phyloP scores from a whole-genome alignment of 1,140 invertebrate genomes.

The Trachymyrmex cornetzi region DNA sequence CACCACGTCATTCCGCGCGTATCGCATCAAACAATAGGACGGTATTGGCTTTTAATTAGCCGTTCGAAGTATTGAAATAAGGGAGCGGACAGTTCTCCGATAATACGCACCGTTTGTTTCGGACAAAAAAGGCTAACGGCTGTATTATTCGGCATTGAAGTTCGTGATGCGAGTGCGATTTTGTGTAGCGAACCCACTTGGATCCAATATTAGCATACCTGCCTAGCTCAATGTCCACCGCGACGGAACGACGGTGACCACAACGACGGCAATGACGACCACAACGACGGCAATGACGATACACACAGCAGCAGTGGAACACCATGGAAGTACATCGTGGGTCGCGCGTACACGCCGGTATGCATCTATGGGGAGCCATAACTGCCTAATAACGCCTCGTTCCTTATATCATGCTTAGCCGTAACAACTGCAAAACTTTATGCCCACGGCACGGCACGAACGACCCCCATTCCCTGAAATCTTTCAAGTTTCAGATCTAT shows the following conservation, averaged over 20 bases:
- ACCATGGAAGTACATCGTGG: slow-evolving; percentile 40
- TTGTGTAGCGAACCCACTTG: slow-evolving; percentile 83
- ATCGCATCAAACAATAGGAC: slow-evolving; percentile 25
- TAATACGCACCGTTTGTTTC: slow-evolving; percentile 34
- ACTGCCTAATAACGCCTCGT: slow-evolving; percentile 84
- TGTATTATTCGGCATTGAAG: slow-evolving; percentile 84
- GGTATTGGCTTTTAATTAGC: slow-evolving; percentile 58
- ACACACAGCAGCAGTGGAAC: slow-evolving; percentile 16
- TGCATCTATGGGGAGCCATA: slow-evolving; percentile 84
- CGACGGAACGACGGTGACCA: neutral
- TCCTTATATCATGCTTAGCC: slow-evolving; percentile 81
- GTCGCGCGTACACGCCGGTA: slow-evolving; percentile 71
- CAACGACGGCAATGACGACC: neutral
- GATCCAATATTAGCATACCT: slow-evolving; percentile 82
- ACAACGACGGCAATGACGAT: neutral
- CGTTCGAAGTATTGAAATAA: slow-evolving; percentile 43
- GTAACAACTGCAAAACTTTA: slow-evolving; percentile 68
- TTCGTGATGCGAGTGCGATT: slow-evolving; percentile 85
- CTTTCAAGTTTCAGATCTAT: slow-evolving; percentile 55
- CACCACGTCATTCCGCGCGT: neutral
- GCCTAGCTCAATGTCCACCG: slow-evolving; percentile 72
- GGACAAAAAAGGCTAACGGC: slow-evolving; percentile 59
- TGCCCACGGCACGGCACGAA: slow-evolving; percentile 41
- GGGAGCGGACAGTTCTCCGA: slow-evolving; percentile 42
- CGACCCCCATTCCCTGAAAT: slow-evolving; percentile 48